A percentile compares a stretch with the other conserved stretches of the same genome.
Conservation (phyloP, 2,888 invertebrate species). For the Chromoteleia sp. region DNA sequence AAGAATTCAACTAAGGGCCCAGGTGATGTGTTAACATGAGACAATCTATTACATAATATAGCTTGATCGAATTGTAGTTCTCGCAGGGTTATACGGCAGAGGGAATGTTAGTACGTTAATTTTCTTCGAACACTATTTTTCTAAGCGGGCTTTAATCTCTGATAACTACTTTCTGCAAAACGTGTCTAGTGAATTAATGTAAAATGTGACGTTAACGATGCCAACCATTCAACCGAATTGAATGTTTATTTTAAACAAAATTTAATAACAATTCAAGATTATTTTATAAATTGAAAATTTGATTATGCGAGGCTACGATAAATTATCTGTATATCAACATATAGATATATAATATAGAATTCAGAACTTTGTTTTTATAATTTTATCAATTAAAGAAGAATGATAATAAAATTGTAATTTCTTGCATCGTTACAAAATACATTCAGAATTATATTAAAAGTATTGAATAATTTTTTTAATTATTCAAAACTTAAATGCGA, state of each 20-base stretch:
- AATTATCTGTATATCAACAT: too few species aligned
- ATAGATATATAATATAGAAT: too few species aligned
- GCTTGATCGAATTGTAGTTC: slow-evolving; percentile 48
- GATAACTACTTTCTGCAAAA: slow-evolving; percentile 24
- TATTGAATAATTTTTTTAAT: too few species aligned
- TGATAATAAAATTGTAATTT: too few species aligned
- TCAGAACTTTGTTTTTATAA: too few species aligned
- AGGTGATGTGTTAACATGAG: slow-evolving; percentile 15
- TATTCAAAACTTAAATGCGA: too few species aligned
- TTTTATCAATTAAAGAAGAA: too few species aligned
- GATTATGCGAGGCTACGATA: too few species aligned
- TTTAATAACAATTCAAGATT: background rate
- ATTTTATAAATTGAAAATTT: too few species aligned
- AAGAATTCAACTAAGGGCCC: slow-evolving; percentile 33
- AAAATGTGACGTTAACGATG: slow-evolving; percentile 19
- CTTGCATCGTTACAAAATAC: too few species aligned
- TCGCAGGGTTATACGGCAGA: slow-evolving; percentile 21
- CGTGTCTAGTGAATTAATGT: slow-evolving; percentile 17
- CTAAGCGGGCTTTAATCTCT: slow-evolving; percentile 29
- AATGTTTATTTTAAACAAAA: background rate
- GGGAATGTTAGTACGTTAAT: slow-evolving; percentile 37
- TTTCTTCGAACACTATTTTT: slow-evolving; percentile 31
- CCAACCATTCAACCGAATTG: background rate
- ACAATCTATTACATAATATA: slow-evolving; percentile 33
- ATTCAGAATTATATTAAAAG: too few species aligned